Evolutionary conservation across 2,888 invertebrate species (phyloP).

Genomic region (Dinocampus coccinellae): DNA sequence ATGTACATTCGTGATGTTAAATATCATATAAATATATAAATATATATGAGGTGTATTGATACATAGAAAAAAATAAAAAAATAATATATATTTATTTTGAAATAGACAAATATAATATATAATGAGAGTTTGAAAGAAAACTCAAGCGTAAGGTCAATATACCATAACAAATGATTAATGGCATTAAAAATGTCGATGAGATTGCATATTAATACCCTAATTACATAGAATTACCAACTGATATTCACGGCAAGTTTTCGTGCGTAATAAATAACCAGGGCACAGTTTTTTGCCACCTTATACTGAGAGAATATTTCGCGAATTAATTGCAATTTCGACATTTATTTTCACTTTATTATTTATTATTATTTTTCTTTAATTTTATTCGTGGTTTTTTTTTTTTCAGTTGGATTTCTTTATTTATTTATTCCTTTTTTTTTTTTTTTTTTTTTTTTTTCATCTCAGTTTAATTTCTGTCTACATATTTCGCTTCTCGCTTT

Average conservation of each 20-base stretch:
- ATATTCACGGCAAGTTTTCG: slow-evolving; percentile 38
- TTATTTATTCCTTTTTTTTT: background rate
- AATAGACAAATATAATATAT: background rate
- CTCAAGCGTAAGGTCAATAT: slow-evolving; percentile 24
- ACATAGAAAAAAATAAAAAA: background rate
- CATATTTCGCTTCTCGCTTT: background rate
- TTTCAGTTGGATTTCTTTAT: slow-evolving; percentile 10
- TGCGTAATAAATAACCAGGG: slow-evolving; percentile 42
- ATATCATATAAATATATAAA: background rate
- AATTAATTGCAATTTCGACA: slow-evolving; percentile 42
- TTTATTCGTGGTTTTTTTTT: slow-evolving; percentile 6
- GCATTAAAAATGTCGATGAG: slow-evolving; percentile 40
- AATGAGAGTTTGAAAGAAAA: slow-evolving; percentile 10
- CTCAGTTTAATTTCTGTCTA: slow-evolving; percentile 14
- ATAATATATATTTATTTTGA: background rate
- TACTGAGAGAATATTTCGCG: slow-evolving; percentile 34
- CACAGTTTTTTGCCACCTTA: slow-evolving; percentile 33
- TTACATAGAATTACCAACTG: slow-evolving; percentile 41
- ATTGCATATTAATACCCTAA: slow-evolving; percentile 44
- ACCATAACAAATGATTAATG: slow-evolving; percentile 46
- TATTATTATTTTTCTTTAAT: background rate
- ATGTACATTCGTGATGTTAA: background rate
- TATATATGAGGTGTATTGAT: background rate
- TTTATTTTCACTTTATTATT: background rate
- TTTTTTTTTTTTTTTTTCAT: slow-evolving; percentile 20